A percentile compares a stretch with the other conserved stretches of the same genome.
Conservation (phyloP, 2,113 vertebrate genomes). For the Hippolais icterina region DNA sequence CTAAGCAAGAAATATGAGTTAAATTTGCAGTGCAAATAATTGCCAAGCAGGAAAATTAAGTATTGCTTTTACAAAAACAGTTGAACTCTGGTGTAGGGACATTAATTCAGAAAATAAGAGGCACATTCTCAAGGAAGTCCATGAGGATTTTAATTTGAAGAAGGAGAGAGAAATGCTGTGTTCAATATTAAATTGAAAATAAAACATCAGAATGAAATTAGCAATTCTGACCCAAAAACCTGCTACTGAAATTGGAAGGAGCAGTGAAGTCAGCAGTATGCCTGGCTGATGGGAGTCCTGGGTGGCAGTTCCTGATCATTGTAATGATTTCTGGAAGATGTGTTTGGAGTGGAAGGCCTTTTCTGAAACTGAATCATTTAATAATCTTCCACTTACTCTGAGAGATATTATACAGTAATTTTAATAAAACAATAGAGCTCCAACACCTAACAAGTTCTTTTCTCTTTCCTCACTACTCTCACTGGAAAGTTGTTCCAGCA, state of each 20-base stretch:
- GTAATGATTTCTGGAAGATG: neutral
- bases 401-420: neutral
- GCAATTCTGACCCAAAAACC: neutral
- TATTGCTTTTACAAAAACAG: neutral
- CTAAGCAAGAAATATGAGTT: neutral
- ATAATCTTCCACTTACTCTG: neutral
- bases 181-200: neutral
- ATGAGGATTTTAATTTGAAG: neutral
- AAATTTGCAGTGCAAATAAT: neutral
- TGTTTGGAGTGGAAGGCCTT: neutral
- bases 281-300: neutral
- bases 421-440: neutral
- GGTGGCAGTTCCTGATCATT: fast-evolving
- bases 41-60: neutral
- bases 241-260: neutral
- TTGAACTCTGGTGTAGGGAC: neutral
- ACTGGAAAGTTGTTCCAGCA: neutral
- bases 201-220: neutral
- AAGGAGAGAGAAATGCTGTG: neutral
- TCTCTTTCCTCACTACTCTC: neutral
- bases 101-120: neutral
- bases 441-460: neutral
- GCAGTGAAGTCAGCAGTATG: neutral
- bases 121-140: neutral
- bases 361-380: neutral